phyloP scores from a whole-genome alignment of 2,797 vertebrate genomes.

The Myoxocephalus aenaeus region DNA sequence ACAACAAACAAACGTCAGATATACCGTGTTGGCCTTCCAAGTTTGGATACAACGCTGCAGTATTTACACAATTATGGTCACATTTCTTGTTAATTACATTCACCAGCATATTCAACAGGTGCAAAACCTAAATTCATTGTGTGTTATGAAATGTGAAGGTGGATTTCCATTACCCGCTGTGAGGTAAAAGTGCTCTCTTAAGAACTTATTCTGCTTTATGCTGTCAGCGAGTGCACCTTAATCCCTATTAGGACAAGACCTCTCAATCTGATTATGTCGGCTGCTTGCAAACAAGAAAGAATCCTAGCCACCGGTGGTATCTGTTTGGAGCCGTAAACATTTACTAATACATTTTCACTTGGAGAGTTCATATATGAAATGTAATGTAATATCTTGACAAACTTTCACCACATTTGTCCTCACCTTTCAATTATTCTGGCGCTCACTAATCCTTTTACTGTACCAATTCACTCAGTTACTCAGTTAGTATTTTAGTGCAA shows the following conservation, averaged over 20 bases:
- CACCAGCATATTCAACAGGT: not conserved
- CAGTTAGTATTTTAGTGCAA: constrained; percentile 2
- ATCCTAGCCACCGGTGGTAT: constrained; percentile 66
- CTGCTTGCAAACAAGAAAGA: constrained; percentile 79
- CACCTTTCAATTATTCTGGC: not conserved
- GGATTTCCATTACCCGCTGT: constrained; percentile 52
- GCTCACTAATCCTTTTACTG: not conserved
- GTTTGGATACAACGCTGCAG: constrained; percentile 1
- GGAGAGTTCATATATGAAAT: constrained; percentile 16
- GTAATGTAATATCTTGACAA: too few relatives aligned
- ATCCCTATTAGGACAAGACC: constrained; percentile 88
- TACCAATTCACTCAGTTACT: not conserved
- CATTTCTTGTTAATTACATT: constrained; percentile 4
- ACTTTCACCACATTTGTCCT: constrained; percentile 1
- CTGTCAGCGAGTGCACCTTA: constrained; percentile 79
- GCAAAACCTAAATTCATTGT: not conserved
- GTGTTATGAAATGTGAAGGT: constrained; percentile 32
- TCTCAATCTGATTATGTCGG: constrained; percentile 88
- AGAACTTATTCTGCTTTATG: constrained; percentile 57
- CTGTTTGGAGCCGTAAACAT: constrained; percentile 28
- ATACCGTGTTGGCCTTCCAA: not conserved
- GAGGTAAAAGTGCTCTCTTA: constrained; percentile 65
- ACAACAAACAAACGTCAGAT: not conserved
- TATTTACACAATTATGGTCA: not conserved
- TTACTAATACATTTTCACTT: constrained; percentile 18